A percentile compares a stretch with the other conserved stretches of the same genome.
Conservation (phyloP, 2,888 invertebrate species). For the Sphaeridia pumilis region DNA sequence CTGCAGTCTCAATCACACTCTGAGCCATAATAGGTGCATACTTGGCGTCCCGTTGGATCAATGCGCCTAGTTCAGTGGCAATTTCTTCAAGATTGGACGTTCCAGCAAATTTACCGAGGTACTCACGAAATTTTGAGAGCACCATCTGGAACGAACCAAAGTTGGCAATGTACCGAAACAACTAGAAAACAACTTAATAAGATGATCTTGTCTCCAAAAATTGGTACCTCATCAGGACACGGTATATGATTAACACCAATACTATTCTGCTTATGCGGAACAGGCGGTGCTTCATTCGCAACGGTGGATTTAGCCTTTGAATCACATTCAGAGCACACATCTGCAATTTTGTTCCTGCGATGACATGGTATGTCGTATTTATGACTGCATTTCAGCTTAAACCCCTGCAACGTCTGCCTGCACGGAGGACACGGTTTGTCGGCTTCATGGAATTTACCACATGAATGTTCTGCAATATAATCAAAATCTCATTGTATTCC, state of each 20-base stretch:
- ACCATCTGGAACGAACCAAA: not conserved
- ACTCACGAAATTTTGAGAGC: constrained; percentile 1
- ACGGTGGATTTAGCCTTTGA: not conserved
- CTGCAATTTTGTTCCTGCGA: constrained; percentile 4
- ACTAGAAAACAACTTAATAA: not conserved
- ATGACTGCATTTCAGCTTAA: constrained; percentile 8
- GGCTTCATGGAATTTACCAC: not conserved
- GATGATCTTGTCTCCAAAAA: not conserved
- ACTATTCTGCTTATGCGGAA: not conserved
- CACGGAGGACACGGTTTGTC: constrained; percentile 1
- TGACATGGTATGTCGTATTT: not conserved
- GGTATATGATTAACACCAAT: constrained; percentile 1
- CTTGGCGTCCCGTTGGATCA: not conserved
- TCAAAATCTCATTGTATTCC: too few relatives aligned
- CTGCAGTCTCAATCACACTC: constrained; percentile 1
- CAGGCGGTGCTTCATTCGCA: not conserved
- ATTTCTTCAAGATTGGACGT: constrained; percentile 2
- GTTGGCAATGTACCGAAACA: not conserved
- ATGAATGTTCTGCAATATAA: constrained; percentile 1
- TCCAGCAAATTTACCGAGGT: not conserved
- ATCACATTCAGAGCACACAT: constrained; percentile 8
- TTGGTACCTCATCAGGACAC: constrained; percentile 3
- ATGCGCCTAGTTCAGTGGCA: not conserved
- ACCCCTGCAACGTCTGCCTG: not conserved
- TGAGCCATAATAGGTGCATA: constrained; percentile 1